These are phyloP conservation scores for Elephantulus edwardii DNA, from an alignment of 2,113 vertebrate genomes.

Conservation along the genomic window DNA sequence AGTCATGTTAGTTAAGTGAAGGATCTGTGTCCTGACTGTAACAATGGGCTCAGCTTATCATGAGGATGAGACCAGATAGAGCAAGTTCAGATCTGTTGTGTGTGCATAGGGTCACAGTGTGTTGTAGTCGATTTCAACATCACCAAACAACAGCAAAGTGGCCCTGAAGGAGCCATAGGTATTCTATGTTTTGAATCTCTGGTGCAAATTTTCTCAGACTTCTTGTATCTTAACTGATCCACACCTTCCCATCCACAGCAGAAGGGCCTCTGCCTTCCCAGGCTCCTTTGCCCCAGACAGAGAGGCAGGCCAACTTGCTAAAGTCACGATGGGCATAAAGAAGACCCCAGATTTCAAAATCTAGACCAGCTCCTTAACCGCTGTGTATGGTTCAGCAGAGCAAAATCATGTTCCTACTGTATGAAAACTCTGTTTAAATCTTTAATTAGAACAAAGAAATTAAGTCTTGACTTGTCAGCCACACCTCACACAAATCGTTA, in stretches of 20 bases:
- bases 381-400: background rate
- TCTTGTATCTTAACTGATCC: background rate
- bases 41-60: too few species aligned
- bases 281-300: background rate
- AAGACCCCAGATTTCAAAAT: background rate
- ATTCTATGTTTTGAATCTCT: background rate
- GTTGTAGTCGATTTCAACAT: too few species aligned
- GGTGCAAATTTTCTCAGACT: constrained; percentile 2
- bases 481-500: constrained; percentile 55
- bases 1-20: background rate
- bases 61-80: too few species aligned
- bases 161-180: background rate
- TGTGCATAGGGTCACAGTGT: too few species aligned
- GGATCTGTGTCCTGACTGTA: background rate
- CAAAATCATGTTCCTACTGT: constrained; percentile 36
- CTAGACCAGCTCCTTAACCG: background rate
- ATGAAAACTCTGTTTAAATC: constrained; percentile 55
- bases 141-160: too few species aligned
- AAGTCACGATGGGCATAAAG: background rate
- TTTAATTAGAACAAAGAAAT: constrained; percentile 72
- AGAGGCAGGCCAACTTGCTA: background rate
- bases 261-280: constrained; percentile 1
- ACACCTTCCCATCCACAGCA: background rate
- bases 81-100: too few species aligned
- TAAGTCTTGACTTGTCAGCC: constrained; percentile 48